A percentile compares a stretch with the other conserved stretches of the same genome.
phyloP scores from a whole-genome alignment of 2,888 invertebrate species.

The Drosophila putrida region DNA sequence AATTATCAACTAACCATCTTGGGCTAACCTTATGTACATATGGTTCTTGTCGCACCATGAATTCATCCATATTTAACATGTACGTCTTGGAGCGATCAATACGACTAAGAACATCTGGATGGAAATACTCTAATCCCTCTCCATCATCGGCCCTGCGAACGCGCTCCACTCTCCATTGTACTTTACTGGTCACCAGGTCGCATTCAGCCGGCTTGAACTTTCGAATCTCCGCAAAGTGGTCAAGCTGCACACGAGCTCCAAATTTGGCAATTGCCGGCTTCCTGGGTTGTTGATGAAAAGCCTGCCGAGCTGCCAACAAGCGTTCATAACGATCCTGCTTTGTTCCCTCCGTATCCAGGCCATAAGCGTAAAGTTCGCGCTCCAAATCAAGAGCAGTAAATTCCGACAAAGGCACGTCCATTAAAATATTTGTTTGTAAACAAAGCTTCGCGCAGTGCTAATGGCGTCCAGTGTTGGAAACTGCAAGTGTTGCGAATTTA shows the following conservation, averaged over 20 bases:
- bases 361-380: conserved; percentile 36
- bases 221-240: conserved; percentile 42
- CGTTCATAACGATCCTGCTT: conserved; percentile 45
- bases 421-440: conserved; percentile 38
- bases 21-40: conserved; percentile 48
- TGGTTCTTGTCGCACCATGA: conserved; percentile 48
- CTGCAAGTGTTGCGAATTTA: not conserved
- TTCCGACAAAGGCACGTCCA: conserved; percentile 49
- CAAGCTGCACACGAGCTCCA: conserved; percentile 39
- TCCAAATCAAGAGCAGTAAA: conserved; percentile 46
- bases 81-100: conserved; percentile 43
- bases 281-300: not conserved
- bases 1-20: no score
- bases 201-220: conserved; percentile 20
- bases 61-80: conserved; percentile 48
- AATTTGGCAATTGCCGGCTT: conserved; percentile 15
- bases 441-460: conserved; percentile 23
- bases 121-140: conserved; percentile 41
- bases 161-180: conserved; percentile 41
- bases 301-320: conserved; percentile 20
- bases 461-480: conserved; percentile 1
- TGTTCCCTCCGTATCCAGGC: conserved; percentile 17
- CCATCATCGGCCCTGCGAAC: conserved; percentile 38
- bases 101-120: conserved; percentile 30
- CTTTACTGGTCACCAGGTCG: conserved; percentile 15